Evolutionary conservation across 2,888 invertebrate species (phyloP).

Genomic region (Hypsopygia costalis): DNA sequence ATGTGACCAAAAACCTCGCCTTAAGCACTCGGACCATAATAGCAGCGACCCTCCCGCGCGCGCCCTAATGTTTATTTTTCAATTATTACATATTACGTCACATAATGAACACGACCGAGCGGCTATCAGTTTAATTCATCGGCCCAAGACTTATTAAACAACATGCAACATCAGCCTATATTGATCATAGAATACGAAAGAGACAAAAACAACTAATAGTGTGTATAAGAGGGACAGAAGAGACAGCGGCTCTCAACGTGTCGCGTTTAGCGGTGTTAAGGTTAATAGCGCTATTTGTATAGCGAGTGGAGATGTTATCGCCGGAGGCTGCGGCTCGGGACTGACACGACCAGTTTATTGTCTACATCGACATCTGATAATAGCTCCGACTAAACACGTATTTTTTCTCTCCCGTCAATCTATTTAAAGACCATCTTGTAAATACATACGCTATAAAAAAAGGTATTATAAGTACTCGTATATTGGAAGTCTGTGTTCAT

Average conservation of each 20-base stretch:
- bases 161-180: conserved; percentile 30
- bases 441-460: no score
- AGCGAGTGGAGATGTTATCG: conserved; percentile 60
- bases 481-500: no score
- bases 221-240: conserved; percentile 21
- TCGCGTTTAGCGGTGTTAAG: conserved; percentile 62
- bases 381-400: conserved; percentile 19
- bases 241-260: conserved; percentile 46
- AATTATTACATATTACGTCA: conserved; percentile 61
- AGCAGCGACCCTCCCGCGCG: no score
- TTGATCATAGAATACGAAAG: conserved; percentile 30
- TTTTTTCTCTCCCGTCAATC: conserved; percentile 10
- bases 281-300: conserved; percentile 74
- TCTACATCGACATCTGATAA: conserved; percentile 40
- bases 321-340: conserved; percentile 34
- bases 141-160: conserved; percentile 15
- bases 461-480: no score
- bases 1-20: no score
- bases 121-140: conserved; percentile 62
- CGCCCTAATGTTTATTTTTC: conserved; percentile 48
- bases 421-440: background rate
- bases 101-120: conserved; percentile 33
- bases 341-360: conserved; percentile 46
- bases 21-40: no score
- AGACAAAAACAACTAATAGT: conserved; percentile 16